Conservation (phyloP, 2,888 invertebrate genomes). For the Pristionchus maxplancki region DNA sequence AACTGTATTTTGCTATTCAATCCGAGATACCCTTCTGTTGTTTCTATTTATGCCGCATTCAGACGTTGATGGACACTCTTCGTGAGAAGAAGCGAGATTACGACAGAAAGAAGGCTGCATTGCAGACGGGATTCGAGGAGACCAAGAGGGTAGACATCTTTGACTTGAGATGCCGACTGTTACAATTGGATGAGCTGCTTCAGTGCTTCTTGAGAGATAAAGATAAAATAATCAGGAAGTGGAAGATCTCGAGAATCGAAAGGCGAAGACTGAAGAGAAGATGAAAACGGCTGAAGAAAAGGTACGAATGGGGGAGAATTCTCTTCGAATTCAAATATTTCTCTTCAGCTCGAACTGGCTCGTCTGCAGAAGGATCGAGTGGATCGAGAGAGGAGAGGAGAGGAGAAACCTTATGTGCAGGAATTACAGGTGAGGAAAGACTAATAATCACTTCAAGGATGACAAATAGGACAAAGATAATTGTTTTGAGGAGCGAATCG, state of each 20-base stretch:
- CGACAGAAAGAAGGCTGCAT: slow-evolving; percentile 50
- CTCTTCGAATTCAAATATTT: no score
- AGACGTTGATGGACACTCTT: slow-evolving; percentile 43
- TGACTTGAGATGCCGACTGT: not conserved
- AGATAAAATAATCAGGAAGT: slow-evolving; percentile 36
- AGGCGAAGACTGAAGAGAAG: slow-evolving; percentile 45
- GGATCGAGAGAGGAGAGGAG: slow-evolving; percentile 47
- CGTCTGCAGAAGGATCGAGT: slow-evolving; percentile 27
- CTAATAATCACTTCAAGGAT: not conserved
- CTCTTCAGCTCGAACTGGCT: slow-evolving; percentile 10
- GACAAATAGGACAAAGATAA: not conserved
- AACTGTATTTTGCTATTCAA: not conserved
- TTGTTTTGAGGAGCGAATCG: slow-evolving; percentile 5
- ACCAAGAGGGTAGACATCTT: slow-evolving; percentile 32
- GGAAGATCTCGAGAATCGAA: slow-evolving; percentile 45
- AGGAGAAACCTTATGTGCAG: slow-evolving; percentile 14
- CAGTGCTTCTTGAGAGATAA: not conserved
- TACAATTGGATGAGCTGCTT: not conserved
- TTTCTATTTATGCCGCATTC: not conserved
- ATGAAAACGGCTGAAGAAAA: not conserved
- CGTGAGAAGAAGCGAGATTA: slow-evolving; percentile 45
- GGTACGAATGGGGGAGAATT: not conserved
- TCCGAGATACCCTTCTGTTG: no score
- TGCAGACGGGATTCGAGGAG: slow-evolving; percentile 45
- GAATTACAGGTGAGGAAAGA: slow-evolving; percentile 8